Percentiles rank a stretch among this genome's conserved stretches.
Evolutionary conservation across 2,888 invertebrate genomes (phyloP).

Genomic region (Gari tellinella): DNA sequence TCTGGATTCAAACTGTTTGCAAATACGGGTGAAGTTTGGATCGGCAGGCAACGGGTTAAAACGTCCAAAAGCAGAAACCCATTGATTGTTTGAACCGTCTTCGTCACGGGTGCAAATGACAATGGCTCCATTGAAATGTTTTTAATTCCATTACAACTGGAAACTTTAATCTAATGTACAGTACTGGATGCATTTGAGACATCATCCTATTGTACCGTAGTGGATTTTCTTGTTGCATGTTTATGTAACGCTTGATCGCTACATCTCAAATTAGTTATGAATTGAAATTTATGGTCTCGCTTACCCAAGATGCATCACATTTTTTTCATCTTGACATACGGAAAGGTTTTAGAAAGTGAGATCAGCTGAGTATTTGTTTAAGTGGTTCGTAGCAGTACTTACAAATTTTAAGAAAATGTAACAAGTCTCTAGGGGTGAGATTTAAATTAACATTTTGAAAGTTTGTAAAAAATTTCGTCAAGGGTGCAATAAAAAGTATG

Average conservation of each 20-base stretch:
- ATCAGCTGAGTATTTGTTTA: constrained; percentile 8
- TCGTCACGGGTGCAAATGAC: constrained; percentile 3
- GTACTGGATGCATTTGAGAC: background rate
- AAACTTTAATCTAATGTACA: constrained; percentile 18
- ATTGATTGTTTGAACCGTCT: constrained; percentile 3
- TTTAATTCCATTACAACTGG: constrained; percentile 3
- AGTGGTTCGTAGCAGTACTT: constrained; percentile 14
- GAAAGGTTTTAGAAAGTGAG: background rate
- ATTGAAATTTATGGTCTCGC: constrained; percentile 24
- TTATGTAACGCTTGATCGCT: constrained; percentile 15
- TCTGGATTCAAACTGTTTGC: too few species aligned
- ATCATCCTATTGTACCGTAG: background rate
- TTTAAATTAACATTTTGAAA: constrained; percentile 51
- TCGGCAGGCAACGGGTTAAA: too few species aligned
- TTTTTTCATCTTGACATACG: constrained; percentile 3
- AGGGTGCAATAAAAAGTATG: constrained; percentile 9
- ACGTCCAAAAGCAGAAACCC: constrained; percentile 1
- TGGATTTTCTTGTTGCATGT: constrained; percentile 6
- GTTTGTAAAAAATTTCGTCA: constrained; percentile 29
- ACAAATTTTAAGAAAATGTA: constrained; percentile 33
- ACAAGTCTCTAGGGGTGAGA: constrained; percentile 33
- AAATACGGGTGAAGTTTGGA: too few species aligned
- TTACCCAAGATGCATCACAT: constrained; percentile 10
- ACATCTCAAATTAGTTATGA: constrained; percentile 24
- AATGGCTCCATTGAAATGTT: background rate